Conservation (phyloP, 2,888 invertebrate species). For the Dexiosoma caninum region DNA sequence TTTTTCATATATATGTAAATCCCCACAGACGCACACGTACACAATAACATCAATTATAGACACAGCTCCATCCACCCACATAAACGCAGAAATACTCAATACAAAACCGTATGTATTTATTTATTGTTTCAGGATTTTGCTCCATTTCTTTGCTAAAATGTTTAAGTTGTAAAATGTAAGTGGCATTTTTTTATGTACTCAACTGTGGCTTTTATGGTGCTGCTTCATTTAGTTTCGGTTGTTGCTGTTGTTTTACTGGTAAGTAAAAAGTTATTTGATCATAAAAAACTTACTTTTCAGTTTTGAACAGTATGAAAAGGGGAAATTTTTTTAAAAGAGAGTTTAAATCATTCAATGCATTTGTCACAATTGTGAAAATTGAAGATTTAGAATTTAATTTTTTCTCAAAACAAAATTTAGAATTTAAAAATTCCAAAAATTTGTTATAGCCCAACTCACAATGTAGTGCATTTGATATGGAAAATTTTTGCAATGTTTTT, state of each 20-base stretch:
- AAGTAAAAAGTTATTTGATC: conserved; percentile 34
- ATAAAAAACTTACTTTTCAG: conserved; percentile 26
- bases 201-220: conserved; percentile 8
- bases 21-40: neutral
- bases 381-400: no score
- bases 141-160: neutral
- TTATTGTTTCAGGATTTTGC: neutral
- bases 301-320: no score
- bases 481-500: no score
- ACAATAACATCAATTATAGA: neutral
- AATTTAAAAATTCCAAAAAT: no score
- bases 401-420: no score
- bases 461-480: no score
- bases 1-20: no score
- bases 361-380: no score
- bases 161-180: conserved; percentile 23
- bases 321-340: no score
- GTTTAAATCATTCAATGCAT: no score
- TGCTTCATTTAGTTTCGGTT: neutral
- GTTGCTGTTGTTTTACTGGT: neutral
- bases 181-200: conserved; percentile 1
- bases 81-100: conserved; percentile 15
- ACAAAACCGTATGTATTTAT: neutral
- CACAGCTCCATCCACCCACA: no score
- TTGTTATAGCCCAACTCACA: no score